Evolutionary conservation across 2,797 vertebrate species (phyloP).

Genomic region (Leucoraja ocellata): DNA sequence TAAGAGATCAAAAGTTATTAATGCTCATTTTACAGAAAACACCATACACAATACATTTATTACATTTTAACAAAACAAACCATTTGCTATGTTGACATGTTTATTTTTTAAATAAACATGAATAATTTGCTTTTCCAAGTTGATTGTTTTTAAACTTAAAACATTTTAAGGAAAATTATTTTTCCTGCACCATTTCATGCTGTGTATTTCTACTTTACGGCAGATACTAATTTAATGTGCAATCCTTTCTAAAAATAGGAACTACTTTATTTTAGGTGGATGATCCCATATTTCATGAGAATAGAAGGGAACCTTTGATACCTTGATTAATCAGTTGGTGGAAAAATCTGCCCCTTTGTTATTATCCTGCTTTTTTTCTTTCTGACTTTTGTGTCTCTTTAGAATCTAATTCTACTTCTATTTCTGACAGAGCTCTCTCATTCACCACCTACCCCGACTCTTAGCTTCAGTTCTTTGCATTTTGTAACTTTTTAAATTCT

Average conservation of each 20-base stretch:
- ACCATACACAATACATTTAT: not conserved
- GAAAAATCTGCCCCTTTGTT: not conserved
- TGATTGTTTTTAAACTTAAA: no score
- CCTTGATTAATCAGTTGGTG: not conserved
- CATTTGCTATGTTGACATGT: no score
- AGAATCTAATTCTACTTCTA: not conserved
- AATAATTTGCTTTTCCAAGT: no score
- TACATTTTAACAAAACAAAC: no score
- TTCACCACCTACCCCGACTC: not conserved
- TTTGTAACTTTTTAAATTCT: not conserved
- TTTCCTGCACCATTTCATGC: not conserved
- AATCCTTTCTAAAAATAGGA: not conserved
- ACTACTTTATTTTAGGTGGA: not conserved
- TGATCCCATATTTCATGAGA: no score
- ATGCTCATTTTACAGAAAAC: not conserved
- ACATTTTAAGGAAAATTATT: no score
- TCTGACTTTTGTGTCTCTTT: not conserved
- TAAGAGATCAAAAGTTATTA: not conserved
- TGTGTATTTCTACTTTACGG: not conserved
- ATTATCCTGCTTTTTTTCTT: not conserved
- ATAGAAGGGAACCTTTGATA: not conserved
- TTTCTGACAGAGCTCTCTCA: not conserved
- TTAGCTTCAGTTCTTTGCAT: not conserved
- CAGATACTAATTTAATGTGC: not conserved
- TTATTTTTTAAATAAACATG: no score